phyloP scores from a whole-genome alignment of 2,113 vertebrate genomes.

The Cyphomyrus plagiostoma region DNA sequence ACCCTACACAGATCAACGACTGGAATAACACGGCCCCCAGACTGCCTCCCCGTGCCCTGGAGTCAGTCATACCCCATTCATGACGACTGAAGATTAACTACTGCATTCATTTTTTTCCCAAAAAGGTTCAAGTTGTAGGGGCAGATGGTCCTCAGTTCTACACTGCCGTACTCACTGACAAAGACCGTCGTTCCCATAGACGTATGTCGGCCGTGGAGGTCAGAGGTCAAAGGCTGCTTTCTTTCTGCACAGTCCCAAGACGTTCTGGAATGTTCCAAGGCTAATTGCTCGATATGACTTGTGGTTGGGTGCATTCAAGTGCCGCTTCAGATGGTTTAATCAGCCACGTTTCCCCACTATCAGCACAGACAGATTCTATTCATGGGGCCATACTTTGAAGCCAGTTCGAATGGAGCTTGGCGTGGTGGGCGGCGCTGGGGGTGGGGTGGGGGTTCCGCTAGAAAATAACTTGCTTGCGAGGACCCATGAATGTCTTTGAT shows the following conservation, averaged over 20 bases:
- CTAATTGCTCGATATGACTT: conserved; percentile 15
- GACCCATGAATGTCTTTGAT: conserved; percentile 14
- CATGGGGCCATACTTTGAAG: conserved; percentile 8
- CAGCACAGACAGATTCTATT: conserved; percentile 11
- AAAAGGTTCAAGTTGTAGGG: neutral
- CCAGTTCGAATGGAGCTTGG: neutral
- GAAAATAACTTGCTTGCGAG: conserved; percentile 18
- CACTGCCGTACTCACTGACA: neutral
- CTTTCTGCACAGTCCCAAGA: neutral
- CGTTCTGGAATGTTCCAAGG: neutral
- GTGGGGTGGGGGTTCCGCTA: neutral
- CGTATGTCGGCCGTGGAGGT: neutral
- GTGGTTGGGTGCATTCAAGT: neutral
- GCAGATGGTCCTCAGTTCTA: neutral
- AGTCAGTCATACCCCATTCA: neutral
- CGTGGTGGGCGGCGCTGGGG: neutral
- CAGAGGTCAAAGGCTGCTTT: neutral
- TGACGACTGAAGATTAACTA: neutral
- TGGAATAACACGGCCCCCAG: neutral
- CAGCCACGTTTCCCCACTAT: conserved; percentile 22
- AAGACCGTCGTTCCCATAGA: neutral
- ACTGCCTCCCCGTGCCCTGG: neutral
- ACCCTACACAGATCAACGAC: neutral
- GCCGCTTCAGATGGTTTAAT: conserved; percentile 16
- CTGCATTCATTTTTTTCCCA: neutral